A percentile compares a stretch with the other conserved stretches of the same genome.
Evolutionary conservation across 2,888 invertebrate genomes (phyloP).

Genomic region (Cheilosia pagana): DNA sequence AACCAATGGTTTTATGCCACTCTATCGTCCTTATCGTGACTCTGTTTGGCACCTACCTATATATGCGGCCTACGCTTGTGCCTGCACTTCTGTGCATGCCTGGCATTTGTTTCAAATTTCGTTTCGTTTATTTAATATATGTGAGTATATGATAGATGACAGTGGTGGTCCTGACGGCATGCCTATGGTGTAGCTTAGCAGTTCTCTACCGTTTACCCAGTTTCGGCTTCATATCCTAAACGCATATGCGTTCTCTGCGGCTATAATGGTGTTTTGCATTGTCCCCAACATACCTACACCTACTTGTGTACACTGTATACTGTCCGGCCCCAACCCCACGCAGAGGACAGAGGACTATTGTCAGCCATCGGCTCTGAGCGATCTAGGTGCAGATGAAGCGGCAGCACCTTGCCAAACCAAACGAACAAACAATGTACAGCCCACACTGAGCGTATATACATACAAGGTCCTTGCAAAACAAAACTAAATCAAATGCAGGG

Average conservation of each 20-base stretch:
- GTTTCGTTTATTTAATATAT: slow-evolving; percentile 28
- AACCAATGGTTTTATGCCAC: slow-evolving; percentile 5
- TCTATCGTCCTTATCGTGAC: slow-evolving; percentile 2
- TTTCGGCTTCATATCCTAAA: neutral
- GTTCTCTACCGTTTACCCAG: slow-evolving; percentile 31
- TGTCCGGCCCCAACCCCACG: neutral
- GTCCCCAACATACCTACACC: neutral
- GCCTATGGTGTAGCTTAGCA: slow-evolving; percentile 22
- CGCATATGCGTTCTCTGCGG: slow-evolving; percentile 17
- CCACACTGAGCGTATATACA: slow-evolving; percentile 18
- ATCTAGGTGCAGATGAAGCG: slow-evolving; percentile 31
- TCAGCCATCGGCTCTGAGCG: slow-evolving; percentile 17
- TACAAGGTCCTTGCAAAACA: slow-evolving; percentile 50
- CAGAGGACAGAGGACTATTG: slow-evolving; percentile 14
- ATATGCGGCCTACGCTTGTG: neutral
- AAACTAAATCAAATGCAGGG: slow-evolving; percentile 74
- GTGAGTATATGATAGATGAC: slow-evolving; percentile 32
- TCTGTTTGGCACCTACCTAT: neutral
- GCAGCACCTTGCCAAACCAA: slow-evolving; percentile 52
- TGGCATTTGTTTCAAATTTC: slow-evolving; percentile 37
- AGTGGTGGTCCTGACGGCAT: slow-evolving; percentile 23
- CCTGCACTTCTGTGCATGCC: slow-evolving; percentile 1
- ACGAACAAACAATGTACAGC: slow-evolving; percentile 51
- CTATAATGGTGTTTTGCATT: slow-evolving; percentile 6
- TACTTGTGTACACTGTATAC: neutral